Conservation (phyloP, 2,113 vertebrate species). For the Meriones unguiculatus region DNA sequence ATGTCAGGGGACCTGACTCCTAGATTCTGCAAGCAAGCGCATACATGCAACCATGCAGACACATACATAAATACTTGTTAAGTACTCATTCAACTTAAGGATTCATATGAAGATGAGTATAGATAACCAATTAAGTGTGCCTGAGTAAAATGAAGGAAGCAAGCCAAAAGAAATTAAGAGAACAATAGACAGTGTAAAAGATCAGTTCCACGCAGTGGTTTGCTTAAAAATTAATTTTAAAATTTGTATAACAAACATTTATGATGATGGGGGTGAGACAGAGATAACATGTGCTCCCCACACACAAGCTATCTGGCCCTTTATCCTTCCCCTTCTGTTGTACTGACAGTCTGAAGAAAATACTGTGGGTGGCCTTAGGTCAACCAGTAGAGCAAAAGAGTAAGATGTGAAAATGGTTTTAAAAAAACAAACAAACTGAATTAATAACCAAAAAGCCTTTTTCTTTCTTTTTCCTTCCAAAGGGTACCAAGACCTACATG, state of each 20-base stretch:
- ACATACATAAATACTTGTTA: neutral
- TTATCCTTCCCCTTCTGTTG: neutral
- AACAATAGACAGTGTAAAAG: neutral
- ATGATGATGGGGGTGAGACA: neutral
- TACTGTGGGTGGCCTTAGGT: neutral
- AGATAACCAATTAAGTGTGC: neutral
- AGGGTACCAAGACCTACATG: neutral
- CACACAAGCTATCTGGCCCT: neutral
- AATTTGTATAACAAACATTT: neutral
- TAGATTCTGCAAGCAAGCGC: neutral
- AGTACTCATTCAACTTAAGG: neutral
- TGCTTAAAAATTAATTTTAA: neutral
- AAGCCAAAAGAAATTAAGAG: slow-evolving; percentile 23
- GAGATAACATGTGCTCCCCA: neutral
- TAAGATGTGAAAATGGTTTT: neutral
- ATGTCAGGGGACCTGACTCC: neutral
- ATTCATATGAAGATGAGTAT: neutral
- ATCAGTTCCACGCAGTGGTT: neutral
- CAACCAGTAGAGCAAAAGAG: neutral
- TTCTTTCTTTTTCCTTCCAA: neutral
- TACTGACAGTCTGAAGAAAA: neutral
- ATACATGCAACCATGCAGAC: neutral
- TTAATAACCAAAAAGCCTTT: slow-evolving; percentile 27
- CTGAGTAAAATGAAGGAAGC: neutral
- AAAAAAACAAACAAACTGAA: slow-evolving; percentile 10